Percentiles rank a stretch among this genome's conserved stretches.
Evolutionary conservation across 2,113 vertebrate genomes (phyloP).

Genomic region (Oceanodroma tethys): DNA sequence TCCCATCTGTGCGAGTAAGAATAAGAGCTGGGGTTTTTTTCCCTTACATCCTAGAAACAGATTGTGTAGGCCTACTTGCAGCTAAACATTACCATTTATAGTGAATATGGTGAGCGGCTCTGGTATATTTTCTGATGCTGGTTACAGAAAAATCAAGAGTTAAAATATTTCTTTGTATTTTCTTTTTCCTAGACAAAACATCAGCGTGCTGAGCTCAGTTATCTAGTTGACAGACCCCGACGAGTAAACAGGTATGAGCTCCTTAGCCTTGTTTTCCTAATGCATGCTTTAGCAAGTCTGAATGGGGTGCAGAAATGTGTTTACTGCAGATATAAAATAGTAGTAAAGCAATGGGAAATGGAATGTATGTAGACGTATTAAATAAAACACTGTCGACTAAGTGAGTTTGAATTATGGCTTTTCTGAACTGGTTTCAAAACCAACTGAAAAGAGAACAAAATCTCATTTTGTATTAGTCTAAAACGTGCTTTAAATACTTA

Average conservation of each 20-base stretch:
- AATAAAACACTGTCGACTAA: not conserved
- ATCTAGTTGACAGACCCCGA: conserved; percentile 95
- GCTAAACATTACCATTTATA: conserved; percentile 14
- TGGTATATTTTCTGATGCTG: not conserved
- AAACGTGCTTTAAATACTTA: not conserved
- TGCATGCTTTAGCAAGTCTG: not conserved
- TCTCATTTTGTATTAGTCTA: not conserved
- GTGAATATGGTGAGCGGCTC: not conserved
- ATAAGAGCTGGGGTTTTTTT: not conserved
- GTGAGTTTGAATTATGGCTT: not conserved
- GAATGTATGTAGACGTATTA: not conserved
- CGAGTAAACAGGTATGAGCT: conserved; percentile 94
- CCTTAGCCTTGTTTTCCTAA: not conserved
- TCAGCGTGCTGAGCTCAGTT: conserved; percentile 95
- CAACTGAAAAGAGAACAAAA: not conserved
- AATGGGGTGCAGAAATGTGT: not conserved
- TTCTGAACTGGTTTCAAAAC: not conserved
- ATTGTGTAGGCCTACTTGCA: conserved; percentile 8
- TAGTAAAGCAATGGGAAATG: not conserved
- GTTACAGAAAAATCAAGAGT: not conserved
- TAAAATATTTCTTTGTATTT: conserved; percentile 59
- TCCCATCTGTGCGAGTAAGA: not conserved
- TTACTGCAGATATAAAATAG: not conserved
- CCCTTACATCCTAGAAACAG: not conserved
- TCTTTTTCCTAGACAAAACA: conserved; percentile 89